phyloP scores from a whole-genome alignment of 2,888 invertebrate genomes.

The Nymphalis c-album region DNA sequence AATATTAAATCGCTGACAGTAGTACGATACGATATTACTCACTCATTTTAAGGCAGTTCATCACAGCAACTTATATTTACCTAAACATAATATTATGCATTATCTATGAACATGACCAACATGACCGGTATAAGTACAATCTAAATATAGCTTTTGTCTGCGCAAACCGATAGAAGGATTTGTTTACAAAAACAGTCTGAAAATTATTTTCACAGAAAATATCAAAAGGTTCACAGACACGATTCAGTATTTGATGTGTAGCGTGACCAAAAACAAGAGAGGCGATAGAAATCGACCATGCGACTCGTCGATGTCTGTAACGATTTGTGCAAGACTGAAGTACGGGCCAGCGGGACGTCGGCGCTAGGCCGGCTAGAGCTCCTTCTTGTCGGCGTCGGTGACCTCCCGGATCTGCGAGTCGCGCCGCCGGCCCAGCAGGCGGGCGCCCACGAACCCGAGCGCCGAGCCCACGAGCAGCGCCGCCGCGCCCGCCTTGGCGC shows the following conservation, averaged over 20 bases:
- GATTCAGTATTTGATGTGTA: no score
- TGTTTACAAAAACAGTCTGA: no score
- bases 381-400: slow-evolving; percentile 2
- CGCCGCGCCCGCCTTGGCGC: slow-evolving; percentile 61
- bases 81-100: not conserved
- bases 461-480: slow-evolving; percentile 58
- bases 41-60: not conserved
- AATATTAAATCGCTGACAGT: not conserved
- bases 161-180: no score
- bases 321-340: no score
- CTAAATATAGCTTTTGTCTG: no score
- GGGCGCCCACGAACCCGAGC: slow-evolving; percentile 45
- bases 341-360: not conserved
- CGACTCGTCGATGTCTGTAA: no score
- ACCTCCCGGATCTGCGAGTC: slow-evolving; percentile 1
- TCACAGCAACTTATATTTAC: not conserved
- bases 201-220: no score
- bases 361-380: not conserved
- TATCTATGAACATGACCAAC: not conserved
- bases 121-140: not conserved
- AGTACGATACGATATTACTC: not conserved
- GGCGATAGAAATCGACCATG: no score
- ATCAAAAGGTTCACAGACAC: no score
- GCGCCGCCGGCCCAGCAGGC: slow-evolving; percentile 14
- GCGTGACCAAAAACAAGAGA: no score